A percentile compares a stretch with the other conserved stretches of the same genome.
These are phyloP conservation scores for Ellobium chinense DNA, from an alignment of 2,888 invertebrate genomes.

Conservation along the genomic window DNA sequence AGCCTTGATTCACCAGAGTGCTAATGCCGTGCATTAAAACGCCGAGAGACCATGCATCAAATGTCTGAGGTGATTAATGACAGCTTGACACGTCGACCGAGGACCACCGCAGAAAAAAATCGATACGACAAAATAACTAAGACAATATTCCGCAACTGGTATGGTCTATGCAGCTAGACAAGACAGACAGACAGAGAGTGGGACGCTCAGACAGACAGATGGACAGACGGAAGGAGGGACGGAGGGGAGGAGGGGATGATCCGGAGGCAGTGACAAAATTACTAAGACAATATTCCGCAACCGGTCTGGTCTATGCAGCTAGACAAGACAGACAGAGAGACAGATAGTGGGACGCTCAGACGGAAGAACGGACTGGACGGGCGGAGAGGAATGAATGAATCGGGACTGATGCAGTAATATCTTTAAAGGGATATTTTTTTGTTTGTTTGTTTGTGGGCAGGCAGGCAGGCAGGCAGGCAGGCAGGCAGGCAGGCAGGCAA, in stretches of 20 bases:
- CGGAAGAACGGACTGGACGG: background rate
- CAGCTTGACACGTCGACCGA: slow-evolving; percentile 1
- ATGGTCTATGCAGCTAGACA: background rate
- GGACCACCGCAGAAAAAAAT: background rate
- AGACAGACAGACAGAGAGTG: slow-evolving; percentile 1
- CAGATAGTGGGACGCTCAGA: background rate
- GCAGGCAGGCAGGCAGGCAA: slow-evolving; percentile 9
- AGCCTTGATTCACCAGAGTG: too few species aligned
- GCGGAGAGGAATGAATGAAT: background rate
- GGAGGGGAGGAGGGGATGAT: background rate
- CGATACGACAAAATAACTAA: slow-evolving; percentile 7
- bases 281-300: too few species aligned
- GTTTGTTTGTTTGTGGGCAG: too few species aligned
- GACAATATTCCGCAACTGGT: background rate
- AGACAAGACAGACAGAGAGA: background rate
- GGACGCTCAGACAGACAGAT: background rate
- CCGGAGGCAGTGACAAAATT: background rate
- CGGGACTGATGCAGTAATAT: background rate
- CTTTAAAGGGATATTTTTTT: background rate
- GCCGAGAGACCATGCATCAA: background rate
- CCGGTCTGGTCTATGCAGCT: too few species aligned
- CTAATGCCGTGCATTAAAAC: background rate
- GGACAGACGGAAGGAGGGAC: slow-evolving; percentile 19
- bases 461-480: slow-evolving; percentile 6
- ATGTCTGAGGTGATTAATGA: background rate